Conservation (phyloP, 2,113 vertebrate genomes). For the Pangasianodon gigas region DNA sequence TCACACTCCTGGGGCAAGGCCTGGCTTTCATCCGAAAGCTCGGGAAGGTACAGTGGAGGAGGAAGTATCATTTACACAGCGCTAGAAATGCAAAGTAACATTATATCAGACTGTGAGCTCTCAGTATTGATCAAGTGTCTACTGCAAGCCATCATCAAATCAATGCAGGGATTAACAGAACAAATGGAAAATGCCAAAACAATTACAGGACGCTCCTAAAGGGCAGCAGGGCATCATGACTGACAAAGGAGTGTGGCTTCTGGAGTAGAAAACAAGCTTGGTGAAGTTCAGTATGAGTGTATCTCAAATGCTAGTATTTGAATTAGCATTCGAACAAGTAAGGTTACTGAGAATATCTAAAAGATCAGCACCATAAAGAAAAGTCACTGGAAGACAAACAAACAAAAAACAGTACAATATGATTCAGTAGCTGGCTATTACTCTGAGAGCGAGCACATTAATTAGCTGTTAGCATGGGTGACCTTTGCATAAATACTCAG, state of each 20-base stretch:
- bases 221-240: not conserved
- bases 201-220: slow-evolving; percentile 36
- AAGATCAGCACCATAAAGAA: not conserved
- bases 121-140: slow-evolving; percentile 44
- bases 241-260: not conserved
- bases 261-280: not conserved
- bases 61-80: slow-evolving; percentile 13
- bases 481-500: not conserved
- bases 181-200: slow-evolving; percentile 49
- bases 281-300: not conserved
- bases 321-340: not conserved
- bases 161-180: slow-evolving; percentile 47
- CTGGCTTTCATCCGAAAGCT: not conserved
- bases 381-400: not conserved
- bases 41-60: not conserved
- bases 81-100: not conserved
- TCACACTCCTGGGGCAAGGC: not conserved
- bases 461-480: not conserved
- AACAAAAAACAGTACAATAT: not conserved
- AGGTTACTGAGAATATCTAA: not conserved
- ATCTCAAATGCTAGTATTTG: not conserved
- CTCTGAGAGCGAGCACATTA: not conserved
- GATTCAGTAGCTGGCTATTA: not conserved
- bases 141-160: slow-evolving; percentile 9
- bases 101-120: not conserved